Conservation (phyloP, 2,113 vertebrate species). For the Psettodes erumei region DNA sequence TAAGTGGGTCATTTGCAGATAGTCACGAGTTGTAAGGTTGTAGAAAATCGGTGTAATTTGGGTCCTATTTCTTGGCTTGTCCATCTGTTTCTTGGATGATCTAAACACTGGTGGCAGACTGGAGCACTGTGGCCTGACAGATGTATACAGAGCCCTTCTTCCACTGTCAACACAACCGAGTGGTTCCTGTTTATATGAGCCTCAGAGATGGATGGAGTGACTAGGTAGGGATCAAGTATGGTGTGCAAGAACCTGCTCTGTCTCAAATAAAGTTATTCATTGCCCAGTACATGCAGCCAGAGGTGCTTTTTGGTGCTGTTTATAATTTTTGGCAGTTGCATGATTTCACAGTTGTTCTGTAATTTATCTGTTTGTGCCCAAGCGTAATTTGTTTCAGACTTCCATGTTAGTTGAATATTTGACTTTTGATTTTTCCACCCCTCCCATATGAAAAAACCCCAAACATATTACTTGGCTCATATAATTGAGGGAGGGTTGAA, state of each 20-base stretch:
- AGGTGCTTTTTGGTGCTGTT: constrained; percentile 9
- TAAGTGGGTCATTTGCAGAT: constrained; percentile 40
- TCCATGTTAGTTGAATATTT: constrained; percentile 20
- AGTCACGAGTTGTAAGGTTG: background rate
- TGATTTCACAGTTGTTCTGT: background rate
- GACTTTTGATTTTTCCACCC: background rate
- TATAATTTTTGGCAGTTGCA: constrained; percentile 18
- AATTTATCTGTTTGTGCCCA: constrained; percentile 1
- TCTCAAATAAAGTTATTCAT: background rate
- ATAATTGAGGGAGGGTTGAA: constrained; percentile 7
- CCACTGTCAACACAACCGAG: constrained; percentile 72
- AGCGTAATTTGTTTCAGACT: constrained; percentile 12
- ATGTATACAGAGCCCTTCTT: constrained; percentile 67
- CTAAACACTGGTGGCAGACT: constrained; percentile 69
- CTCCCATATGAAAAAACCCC: background rate
- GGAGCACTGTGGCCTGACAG: constrained; percentile 59
- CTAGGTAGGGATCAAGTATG: constrained; percentile 34
- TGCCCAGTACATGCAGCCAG: background rate
- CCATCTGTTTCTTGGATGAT: constrained; percentile 51
- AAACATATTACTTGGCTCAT: background rate
- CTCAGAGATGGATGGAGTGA: constrained; percentile 64
- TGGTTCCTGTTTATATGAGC: constrained; percentile 80
- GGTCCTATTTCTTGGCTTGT: constrained; percentile 20
- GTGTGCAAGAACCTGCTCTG: constrained; percentile 13
- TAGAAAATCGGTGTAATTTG: constrained; percentile 27